A percentile compares a stretch with the other conserved stretches of the same genome.
phyloP scores from a whole-genome alignment of 2,113 vertebrate genomes.

The Pionites leucogaster region DNA sequence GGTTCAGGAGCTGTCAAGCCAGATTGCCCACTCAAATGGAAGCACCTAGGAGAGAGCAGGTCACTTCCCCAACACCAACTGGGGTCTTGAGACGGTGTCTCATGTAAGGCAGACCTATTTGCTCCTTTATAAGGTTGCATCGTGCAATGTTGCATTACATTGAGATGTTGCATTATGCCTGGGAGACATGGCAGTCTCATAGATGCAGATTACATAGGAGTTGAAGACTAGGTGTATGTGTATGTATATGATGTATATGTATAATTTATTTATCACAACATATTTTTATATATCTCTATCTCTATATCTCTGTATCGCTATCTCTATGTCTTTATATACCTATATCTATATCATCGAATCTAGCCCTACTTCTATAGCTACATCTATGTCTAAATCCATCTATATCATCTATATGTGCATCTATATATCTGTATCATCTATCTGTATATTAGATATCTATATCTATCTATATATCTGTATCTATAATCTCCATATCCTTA shows the following conservation, averaged over 20 bases:
- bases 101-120: background rate
- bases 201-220: background rate
- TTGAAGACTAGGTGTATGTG: background rate
- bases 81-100: background rate
- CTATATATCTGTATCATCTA: background rate
- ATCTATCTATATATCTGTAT: background rate
- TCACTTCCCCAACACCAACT: background rate
- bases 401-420: background rate
- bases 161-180: background rate
- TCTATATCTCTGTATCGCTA: background rate
- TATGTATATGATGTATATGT: background rate
- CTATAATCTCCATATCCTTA: background rate
- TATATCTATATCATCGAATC: background rate
- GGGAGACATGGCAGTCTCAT: accelerated
- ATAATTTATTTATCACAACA: background rate
- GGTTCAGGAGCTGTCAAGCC: constrained; percentile 39
- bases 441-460: background rate
- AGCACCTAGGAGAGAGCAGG: constrained; percentile 16
- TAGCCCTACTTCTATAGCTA: background rate
- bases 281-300: background rate
- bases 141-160: background rate
- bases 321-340: no score
- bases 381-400: background rate
- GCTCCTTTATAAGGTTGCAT: background rate
- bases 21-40: constrained; percentile 17